These are phyloP conservation scores for Girardinichthys multiradiatus DNA, from an alignment of 2,113 vertebrate species.

Conservation along the genomic window DNA sequence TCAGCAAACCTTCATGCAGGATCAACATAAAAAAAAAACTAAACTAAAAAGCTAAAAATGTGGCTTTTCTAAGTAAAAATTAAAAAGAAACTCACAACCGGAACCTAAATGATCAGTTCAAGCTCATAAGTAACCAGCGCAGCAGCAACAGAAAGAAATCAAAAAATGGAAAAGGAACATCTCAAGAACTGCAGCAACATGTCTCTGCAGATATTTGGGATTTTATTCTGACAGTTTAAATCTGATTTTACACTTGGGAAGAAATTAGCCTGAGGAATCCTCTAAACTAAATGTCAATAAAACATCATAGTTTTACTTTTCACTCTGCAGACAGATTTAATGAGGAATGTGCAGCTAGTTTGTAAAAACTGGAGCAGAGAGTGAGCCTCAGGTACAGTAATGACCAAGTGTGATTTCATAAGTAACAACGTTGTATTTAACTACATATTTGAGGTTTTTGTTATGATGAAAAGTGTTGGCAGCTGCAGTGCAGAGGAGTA, in stretches of 20 bases:
- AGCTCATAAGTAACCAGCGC: too few species aligned
- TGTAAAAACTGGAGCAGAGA: background rate
- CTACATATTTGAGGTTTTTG: background rate
- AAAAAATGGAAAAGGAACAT: background rate
- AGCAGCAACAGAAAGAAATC: background rate
- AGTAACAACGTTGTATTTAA: background rate
- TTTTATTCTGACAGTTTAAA: constrained; percentile 1
- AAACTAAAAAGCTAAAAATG: background rate
- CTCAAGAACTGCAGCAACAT: background rate
- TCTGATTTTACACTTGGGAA: background rate
- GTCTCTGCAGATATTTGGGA: background rate
- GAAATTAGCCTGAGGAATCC: background rate
- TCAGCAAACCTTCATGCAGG: background rate
- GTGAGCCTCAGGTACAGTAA: background rate
- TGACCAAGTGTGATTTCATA: background rate
- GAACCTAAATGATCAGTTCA: too few species aligned
- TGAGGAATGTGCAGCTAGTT: background rate
- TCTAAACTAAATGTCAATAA: background rate
- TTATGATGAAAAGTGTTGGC: background rate
- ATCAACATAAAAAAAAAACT: background rate
- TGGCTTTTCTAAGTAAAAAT: background rate
- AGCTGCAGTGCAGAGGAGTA: background rate
- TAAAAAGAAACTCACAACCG: background rate
- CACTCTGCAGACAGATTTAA: background rate
- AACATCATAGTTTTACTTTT: background rate